A percentile compares a stretch with the other conserved stretches of the same genome.
These are phyloP conservation scores for Eolophus roseicapilla DNA, from an alignment of 2,113 vertebrate genomes.

Conservation along the genomic window DNA sequence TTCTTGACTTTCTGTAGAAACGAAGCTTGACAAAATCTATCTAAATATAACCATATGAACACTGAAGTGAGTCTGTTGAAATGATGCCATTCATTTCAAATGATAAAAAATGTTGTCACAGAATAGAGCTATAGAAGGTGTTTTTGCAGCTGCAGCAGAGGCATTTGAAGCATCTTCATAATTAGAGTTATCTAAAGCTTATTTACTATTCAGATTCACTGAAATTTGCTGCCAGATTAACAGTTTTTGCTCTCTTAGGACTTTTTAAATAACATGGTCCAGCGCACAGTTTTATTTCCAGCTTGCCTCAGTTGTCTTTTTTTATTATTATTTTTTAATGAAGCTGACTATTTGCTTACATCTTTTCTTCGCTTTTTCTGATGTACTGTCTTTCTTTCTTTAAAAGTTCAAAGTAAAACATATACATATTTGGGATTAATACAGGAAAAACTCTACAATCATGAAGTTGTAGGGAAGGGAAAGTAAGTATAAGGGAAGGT, in stretches of 20 bases:
- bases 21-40: slow-evolving; percentile 36
- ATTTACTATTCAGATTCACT: slow-evolving; percentile 69
- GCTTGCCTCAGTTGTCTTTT: neutral
- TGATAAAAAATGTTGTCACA: slow-evolving; percentile 60
- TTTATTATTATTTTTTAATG: neutral
- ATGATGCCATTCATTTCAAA: slow-evolving; percentile 6
- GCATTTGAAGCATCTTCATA: slow-evolving; percentile 59
- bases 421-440: neutral
- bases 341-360: neutral
- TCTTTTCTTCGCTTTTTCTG: neutral
- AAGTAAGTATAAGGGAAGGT: neutral
- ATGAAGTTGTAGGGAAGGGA: neutral
- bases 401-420: neutral
- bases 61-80: slow-evolving; percentile 39
- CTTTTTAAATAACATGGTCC: slow-evolving; percentile 24
- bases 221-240: slow-evolving; percentile 44
- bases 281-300: neutral
- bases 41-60: slow-evolving; percentile 51
- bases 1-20: slow-evolving; percentile 40
- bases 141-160: slow-evolving; percentile 65
- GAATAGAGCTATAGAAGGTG: slow-evolving; percentile 61
- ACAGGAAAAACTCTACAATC: neutral
- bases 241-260: slow-evolving; percentile 28
- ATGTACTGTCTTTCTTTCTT: neutral
- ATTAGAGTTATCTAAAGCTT: slow-evolving; percentile 72